Evolutionary conservation across 2,113 vertebrate species (phyloP), one percentile per base, ranked within the genome.

Genomic region (Ictalurus furcatus): DNA sequence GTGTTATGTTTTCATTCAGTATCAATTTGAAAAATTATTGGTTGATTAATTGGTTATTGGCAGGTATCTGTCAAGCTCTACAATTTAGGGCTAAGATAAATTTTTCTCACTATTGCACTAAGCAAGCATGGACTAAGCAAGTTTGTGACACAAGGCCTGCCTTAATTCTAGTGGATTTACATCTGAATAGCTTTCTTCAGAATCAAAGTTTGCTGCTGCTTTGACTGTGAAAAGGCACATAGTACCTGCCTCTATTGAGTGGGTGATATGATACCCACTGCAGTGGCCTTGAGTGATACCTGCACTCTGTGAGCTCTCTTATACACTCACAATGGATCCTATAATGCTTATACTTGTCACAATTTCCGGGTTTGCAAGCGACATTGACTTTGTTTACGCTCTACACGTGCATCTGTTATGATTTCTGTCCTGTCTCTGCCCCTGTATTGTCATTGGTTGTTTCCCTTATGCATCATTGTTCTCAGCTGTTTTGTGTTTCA

Each of bases 201-300:
- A 34, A 81, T 81, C 6, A 80, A 80, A 80, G 8, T 28, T 80
- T 80, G 14, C 76, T 79, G 56, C 28, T 58, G 37, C 61, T 87
- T n/a, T 44, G 54, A 58, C 80, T 79, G 37, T 83, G 28, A 91
- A 89, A 89, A 74, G 85, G 56, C 80, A 78, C 69, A 56, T 23
- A 79, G 84, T 82, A 86, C 52, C 81, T 48, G 78, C 58, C 59
- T 79, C 87, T 61, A 84, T 40, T 82, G 48, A 82, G 44, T 28
- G 44, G 54, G 89, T 87, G 67, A 91, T 69, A 28, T 90, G 89
- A 91, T 88, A 90, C 76, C 23, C 54, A 86, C 54, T 48, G 73
- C 65, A 85, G 73, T 30, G 59, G 40, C 83, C 73, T 56, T 67
- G 58, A 82, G 58, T 17, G 61, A 88, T 54, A 79, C 67, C 21